Evolutionary conservation across 2,113 vertebrate genomes (phyloP), one percentile per base, ranked within the genome.

Genomic region (Peromyscus leucopus): DNA sequence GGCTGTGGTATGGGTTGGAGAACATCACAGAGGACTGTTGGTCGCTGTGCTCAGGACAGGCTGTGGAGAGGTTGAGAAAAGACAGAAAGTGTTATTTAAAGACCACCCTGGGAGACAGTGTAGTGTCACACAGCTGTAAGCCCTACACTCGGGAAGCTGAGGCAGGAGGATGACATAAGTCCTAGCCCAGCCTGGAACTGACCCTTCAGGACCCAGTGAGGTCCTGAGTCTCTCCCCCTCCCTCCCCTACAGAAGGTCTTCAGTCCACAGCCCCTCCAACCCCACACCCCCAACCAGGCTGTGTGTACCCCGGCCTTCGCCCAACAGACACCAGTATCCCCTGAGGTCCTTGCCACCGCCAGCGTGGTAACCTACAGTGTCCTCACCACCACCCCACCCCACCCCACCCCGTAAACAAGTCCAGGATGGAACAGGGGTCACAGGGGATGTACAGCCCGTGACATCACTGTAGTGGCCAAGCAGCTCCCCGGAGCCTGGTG

Each of bases 391-490:
- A 51, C 51, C 51, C 51, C 51, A 51, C n/a, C 51, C 51, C 51
- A 51, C n/a, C 21, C 21, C 21, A 6, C 75, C 48, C 63, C 11
- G 36, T 33, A 26, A 63, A 51, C 48, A 89, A 19, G 24, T 39
- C 31, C n/a, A 31, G 26, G 7, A 4, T 9, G 10, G 33, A 17
- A 24, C 19, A 22, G 36, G 51, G 2, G 2, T 46, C 7, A 0
- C 1, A 10, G 82, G 19, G 36, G 16, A 76, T 82, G 10, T 42
- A 26, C 2, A 5, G 13, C 90, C 36, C 42, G 33, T 67, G 61
- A 48, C 26, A 22, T 57, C 24, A 0, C 51, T 0, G 0, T 7
- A 11, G 63, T 31, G n/a, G 16, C 61, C 22, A 0, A 1, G 42
- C 22, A n/a, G 36, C 55, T 28, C 31, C 8, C 4, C 1, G 5